phyloP scores from a whole-genome alignment of 2,797 vertebrate species.

The Onychomys leucogaster region DNA sequence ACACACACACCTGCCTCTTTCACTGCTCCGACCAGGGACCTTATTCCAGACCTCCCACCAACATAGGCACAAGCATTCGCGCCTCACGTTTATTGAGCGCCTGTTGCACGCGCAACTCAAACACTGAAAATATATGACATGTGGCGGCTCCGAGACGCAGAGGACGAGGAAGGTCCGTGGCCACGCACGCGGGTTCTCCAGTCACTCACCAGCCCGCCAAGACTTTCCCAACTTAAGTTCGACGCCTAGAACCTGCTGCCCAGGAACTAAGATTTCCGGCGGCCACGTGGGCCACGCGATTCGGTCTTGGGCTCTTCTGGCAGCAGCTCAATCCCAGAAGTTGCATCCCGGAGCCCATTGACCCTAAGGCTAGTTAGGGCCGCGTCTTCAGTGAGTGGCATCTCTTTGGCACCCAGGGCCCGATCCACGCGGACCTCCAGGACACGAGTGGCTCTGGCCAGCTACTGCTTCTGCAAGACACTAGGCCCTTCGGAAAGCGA shows the following conservation, averaged over 20 bases:
- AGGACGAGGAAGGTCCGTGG: background rate
- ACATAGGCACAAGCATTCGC: background rate
- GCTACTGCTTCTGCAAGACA: background rate
- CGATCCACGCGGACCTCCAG: background rate
- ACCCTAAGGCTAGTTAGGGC: background rate
- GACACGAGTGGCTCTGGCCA: background rate
- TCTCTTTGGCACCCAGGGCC: background rate
- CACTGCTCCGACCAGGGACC: background rate
- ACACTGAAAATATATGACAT: background rate
- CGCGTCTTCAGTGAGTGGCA: background rate
- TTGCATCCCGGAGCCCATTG: background rate
- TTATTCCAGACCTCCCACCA: background rate
- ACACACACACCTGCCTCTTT: background rate
- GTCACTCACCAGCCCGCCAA: background rate
- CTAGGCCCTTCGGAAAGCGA: background rate
- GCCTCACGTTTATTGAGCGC: background rate
- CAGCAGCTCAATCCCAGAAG: background rate
- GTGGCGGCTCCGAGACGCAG: background rate
- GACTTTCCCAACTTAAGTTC: background rate
- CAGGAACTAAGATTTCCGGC: background rate
- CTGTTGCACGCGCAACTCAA: background rate
- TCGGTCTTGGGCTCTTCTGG: background rate
- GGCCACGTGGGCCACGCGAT: slow-evolving; percentile 31
- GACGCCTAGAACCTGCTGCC: background rate
- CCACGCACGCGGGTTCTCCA: background rate